Conservation (phyloP, 1,140 invertebrate species). For the Lamellibrachia luymesi region DNA sequence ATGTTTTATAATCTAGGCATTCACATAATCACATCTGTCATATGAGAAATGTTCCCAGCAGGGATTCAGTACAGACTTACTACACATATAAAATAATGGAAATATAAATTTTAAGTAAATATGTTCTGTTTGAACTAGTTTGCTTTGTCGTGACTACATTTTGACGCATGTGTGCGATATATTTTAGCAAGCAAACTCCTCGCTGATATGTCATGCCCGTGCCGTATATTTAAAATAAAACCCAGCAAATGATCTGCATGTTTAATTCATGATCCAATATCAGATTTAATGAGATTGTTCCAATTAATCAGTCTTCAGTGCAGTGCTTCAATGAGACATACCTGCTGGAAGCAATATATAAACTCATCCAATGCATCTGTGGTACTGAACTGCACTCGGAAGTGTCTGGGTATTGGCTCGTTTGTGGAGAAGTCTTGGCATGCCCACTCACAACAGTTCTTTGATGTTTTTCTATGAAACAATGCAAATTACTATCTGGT, state of each 20-base stretch:
- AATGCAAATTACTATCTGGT: not conserved
- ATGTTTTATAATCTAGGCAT: too few relatives aligned
- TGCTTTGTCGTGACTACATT: too few relatives aligned
- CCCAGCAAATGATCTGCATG: not conserved
- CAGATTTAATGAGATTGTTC: not conserved
- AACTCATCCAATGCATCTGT: slow-evolving; percentile 32
- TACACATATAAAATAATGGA: too few relatives aligned
- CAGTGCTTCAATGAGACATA: not conserved
- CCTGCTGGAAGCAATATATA: slow-evolving; percentile 1
- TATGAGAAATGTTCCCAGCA: too few relatives aligned
- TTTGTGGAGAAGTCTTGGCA: slow-evolving; percentile 58
- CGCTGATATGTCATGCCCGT: too few relatives aligned
- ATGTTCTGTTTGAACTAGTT: too few relatives aligned
- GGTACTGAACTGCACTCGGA: slow-evolving; percentile 59
- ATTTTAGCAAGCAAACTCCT: too few relatives aligned
- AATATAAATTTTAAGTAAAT: too few relatives aligned
- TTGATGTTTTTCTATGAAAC: slow-evolving; percentile 16
- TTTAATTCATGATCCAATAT: not conserved
- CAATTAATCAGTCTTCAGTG: not conserved
- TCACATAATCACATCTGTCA: too few relatives aligned
- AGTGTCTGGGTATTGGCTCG: slow-evolving; percentile 51
- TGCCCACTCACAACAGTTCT: slow-evolving; percentile 59
- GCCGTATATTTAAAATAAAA: too few relatives aligned
- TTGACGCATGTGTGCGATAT: too few relatives aligned
- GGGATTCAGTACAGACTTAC: too few relatives aligned